These are phyloP conservation scores for Elymnias hypermnestra DNA, from an alignment of 1,140 invertebrate species.

Conservation along the genomic window DNA sequence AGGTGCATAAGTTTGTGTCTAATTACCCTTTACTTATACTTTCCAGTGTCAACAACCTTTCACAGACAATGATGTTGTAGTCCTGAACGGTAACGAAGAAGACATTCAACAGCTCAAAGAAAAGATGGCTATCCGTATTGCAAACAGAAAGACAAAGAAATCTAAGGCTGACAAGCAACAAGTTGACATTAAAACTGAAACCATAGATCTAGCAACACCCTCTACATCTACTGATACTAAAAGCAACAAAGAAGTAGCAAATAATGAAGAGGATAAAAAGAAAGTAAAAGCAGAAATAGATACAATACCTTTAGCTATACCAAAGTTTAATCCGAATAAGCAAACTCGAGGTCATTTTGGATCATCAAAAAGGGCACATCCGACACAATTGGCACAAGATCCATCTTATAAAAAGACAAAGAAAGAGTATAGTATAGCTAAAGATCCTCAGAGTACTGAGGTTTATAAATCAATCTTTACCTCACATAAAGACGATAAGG, in stretches of 20 bases:
- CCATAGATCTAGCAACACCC: conserved; percentile 27
- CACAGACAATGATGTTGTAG: conserved; percentile 86
- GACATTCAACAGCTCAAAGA: conserved; percentile 83
- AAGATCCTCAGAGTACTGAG: conserved; percentile 92
- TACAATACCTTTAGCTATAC: conserved; percentile 60
- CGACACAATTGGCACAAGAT: conserved; percentile 73
- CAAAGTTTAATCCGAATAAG: conserved; percentile 66
- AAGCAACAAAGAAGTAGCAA: conserved; percentile 10
- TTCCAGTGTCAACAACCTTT: conserved; percentile 87
- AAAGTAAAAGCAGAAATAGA: conserved; percentile 56
- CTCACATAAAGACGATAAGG: conserved; percentile 88
- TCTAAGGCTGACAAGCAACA: conserved; percentile 38
- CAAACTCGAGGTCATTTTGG: conserved; percentile 62
- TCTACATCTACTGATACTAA: conserved; percentile 25
- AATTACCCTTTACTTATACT: too few relatives aligned
- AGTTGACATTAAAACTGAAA: conserved; percentile 37
- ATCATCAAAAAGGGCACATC: conserved; percentile 49
- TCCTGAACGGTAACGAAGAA: conserved; percentile 91
- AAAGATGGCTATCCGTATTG: conserved; percentile 80
- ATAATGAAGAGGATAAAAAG: conserved; percentile 22
- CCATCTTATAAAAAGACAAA: conserved; percentile 87
- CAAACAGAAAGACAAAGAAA: conserved; percentile 84
- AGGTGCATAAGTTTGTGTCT: too few relatives aligned
- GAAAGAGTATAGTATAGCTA: conserved; percentile 89
- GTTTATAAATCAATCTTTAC: conserved; percentile 98